Percentiles rank a stretch among this genome's conserved stretches.
Conservation (phyloP, 2,113 vertebrate genomes). For the Holacanthus passer region DNA sequence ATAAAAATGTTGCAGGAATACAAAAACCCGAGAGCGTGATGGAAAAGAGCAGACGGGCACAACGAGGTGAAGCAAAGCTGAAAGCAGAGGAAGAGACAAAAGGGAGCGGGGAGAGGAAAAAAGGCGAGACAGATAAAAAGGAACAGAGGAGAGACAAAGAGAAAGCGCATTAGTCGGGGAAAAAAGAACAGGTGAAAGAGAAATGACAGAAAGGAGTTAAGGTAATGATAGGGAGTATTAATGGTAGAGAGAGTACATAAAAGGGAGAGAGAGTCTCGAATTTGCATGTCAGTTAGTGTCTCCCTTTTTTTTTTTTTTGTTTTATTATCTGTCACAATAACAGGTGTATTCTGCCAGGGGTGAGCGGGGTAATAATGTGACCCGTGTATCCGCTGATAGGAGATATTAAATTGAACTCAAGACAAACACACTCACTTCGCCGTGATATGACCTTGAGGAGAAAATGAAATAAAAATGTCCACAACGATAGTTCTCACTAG, state of each 20-base stretch:
- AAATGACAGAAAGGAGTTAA: conserved; percentile 58
- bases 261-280: conserved; percentile 33
- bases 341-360: conserved; percentile 59
- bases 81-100: conserved; percentile 52
- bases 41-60: conserved; percentile 34
- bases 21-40: conserved; percentile 35
- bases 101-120: conserved; percentile 21
- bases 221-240: conserved; percentile 58
- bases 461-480: conserved; percentile 52
- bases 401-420: conserved; percentile 66
- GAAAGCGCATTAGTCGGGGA: conserved; percentile 45
- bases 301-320: conserved; percentile 42
- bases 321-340: conserved; percentile 66
- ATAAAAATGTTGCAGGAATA: conserved; percentile 35
- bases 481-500: conserved; percentile 10
- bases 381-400: conserved; percentile 58
- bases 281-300: conserved; percentile 56
- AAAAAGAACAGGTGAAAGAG: conserved; percentile 42
- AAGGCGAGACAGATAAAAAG: conserved; percentile 56
- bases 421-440: conserved; percentile 60
- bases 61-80: conserved; percentile 50
- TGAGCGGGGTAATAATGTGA: conserved; percentile 57
- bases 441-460: conserved; percentile 59
- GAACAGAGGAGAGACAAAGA: conserved; percentile 56
- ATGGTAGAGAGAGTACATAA: conserved; percentile 32